These are phyloP conservation scores for Panagrolaimus sp. DNA, from an alignment of 1,140 invertebrate species.

Conservation along the genomic window DNA sequence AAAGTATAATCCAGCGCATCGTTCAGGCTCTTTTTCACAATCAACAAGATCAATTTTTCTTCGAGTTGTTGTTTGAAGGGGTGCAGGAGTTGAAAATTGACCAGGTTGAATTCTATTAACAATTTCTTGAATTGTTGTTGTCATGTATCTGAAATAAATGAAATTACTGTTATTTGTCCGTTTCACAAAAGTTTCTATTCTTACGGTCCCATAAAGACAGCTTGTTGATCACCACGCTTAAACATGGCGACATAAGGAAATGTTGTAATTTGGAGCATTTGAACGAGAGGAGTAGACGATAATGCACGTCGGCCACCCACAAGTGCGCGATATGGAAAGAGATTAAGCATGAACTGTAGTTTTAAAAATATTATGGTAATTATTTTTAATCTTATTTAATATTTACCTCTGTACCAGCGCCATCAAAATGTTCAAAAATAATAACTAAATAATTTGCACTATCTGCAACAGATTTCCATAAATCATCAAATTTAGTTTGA, in stretches of 20 bases:
- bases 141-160: constrained; percentile 9
- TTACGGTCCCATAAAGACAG: constrained; percentile 51
- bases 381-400: constrained; percentile 23
- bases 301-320: constrained; percentile 48
- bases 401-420: constrained; percentile 25
- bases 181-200: not conserved
- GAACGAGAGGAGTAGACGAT: constrained; percentile 46
- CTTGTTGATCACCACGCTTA: constrained; percentile 52
- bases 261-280: constrained; percentile 45
- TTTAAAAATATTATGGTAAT: not conserved
- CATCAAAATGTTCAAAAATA: constrained; percentile 54
- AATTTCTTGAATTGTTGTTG: constrained; percentile 23
- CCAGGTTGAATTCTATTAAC: constrained; percentile 24
- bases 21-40: constrained; percentile 33
- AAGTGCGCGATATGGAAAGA: constrained; percentile 37
- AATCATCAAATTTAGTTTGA: constrained; percentile 48
- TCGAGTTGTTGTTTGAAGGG: constrained; percentile 17
- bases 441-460: constrained; percentile 53
- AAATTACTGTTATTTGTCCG: too few species aligned
- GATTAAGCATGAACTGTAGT: constrained; percentile 47
- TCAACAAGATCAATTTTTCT: constrained; percentile 25
- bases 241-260: constrained; percentile 56
- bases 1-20: constrained; percentile 44
- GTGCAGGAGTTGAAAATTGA: constrained; percentile 20
- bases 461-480: constrained; percentile 42